Evolutionary conservation across 2,797 vertebrate species (phyloP).

Genomic region (Argyrosomus regius): DNA sequence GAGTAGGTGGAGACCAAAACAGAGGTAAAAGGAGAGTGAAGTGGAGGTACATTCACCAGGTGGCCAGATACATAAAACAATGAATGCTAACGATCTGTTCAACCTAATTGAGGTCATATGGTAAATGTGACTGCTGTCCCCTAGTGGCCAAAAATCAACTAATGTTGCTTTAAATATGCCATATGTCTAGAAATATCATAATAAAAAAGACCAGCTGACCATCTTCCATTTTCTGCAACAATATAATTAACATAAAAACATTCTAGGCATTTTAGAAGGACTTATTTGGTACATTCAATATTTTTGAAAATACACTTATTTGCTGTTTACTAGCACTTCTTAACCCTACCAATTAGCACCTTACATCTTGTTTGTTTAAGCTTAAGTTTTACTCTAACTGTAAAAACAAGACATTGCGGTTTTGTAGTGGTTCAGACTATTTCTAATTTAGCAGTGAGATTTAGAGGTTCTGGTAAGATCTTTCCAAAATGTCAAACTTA

Average conservation of each 20-base stretch:
- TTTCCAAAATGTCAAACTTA: background rate
- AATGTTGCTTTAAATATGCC: background rate
- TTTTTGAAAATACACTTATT: background rate
- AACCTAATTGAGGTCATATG: no score
- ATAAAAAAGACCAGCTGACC: no score
- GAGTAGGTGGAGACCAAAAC: background rate
- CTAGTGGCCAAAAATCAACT: background rate
- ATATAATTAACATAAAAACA: background rate
- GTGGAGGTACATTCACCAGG: background rate
- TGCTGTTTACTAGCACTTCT: background rate
- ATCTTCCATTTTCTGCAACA: background rate
- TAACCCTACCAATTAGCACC: background rate
- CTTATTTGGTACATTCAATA: background rate
- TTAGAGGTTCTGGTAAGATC: background rate
- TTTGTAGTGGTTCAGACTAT: background rate
- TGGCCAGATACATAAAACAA: background rate
- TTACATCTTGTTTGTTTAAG: background rate
- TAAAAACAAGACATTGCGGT: background rate
- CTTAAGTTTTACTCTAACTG: no score
- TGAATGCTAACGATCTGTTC: no score
- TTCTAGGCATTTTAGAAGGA: background rate
- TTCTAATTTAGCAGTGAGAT: background rate
- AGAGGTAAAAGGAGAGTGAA: no score
- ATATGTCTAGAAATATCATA: background rate
- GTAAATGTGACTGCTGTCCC: constrained; percentile 1